These are phyloP conservation scores for Nyctereutes procyonoides DNA, from an alignment of 2,113 vertebrate genomes.

Conservation along the genomic window DNA sequence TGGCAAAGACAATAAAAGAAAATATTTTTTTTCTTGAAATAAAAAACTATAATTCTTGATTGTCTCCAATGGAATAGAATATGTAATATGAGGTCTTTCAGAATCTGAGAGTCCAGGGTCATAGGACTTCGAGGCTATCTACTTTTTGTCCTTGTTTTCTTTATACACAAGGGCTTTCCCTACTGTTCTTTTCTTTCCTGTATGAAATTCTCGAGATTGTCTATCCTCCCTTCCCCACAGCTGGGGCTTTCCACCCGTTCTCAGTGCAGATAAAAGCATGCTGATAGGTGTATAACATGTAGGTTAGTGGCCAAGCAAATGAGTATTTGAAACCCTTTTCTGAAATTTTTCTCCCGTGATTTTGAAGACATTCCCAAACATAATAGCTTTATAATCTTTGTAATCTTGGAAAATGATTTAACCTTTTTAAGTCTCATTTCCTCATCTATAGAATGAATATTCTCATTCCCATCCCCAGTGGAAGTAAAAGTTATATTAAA, in stretches of 20 bases:
- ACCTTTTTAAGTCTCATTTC: background rate
- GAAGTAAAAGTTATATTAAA: background rate
- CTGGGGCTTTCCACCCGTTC: background rate
- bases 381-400: background rate
- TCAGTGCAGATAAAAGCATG: background rate
- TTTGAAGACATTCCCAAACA: background rate
- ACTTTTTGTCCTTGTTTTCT: background rate
- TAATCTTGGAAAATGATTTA: background rate
- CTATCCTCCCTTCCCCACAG: background rate
- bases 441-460: background rate
- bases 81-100: slow-evolving; percentile 44
- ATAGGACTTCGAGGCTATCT: background rate
- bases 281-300: background rate
- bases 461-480: background rate
- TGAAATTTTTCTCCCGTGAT: background rate
- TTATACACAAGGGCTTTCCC: background rate
- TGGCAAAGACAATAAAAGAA: slow-evolving; percentile 55
- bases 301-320: background rate
- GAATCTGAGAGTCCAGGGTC: background rate
- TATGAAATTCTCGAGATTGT: background rate
- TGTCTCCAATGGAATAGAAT: slow-evolving; percentile 28
- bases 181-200: background rate
- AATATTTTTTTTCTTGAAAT: slow-evolving; percentile 57
- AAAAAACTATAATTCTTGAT: slow-evolving; percentile 52
- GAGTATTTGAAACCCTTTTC: background rate